These are phyloP conservation scores for Falco rusticolus DNA, from an alignment of 2,797 vertebrate genomes.

Conservation along the genomic window DNA sequence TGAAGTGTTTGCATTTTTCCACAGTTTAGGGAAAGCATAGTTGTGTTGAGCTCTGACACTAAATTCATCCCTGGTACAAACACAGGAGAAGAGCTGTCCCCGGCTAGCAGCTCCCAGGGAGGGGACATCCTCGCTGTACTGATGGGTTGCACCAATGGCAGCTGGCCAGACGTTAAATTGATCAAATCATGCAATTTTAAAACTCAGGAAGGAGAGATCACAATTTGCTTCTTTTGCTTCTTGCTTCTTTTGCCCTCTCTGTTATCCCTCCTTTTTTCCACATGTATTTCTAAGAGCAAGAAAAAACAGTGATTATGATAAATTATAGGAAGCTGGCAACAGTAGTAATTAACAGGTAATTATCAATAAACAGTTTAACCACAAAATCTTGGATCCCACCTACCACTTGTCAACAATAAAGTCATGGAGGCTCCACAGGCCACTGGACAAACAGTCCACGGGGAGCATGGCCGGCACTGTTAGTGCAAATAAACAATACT, in stretches of 20 bases:
- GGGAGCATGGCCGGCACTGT: constrained; percentile 70
- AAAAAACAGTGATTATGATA: constrained; percentile 57
- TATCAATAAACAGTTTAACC: constrained; percentile 82
- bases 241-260: background rate
- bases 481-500: constrained; percentile 80
- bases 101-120: background rate
- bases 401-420: constrained; percentile 80
- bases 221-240: background rate
- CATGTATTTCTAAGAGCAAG: constrained; percentile 44
- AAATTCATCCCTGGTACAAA: accelerated
- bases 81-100: background rate
- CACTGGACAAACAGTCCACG: constrained; percentile 77
- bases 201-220: background rate
- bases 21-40: background rate
- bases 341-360: constrained; percentile 80
- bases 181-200: background rate
- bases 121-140: background rate
- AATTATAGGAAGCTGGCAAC: constrained; percentile 75
- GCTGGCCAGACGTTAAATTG: background rate
- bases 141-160: background rate
- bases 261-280: constrained; percentile 24
- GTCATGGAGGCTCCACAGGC: constrained; percentile 76
- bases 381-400: constrained; percentile 75
- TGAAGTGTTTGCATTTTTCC: background rate
- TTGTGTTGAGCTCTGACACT: background rate